Base-by-base conservation (phyloP, 2,113 vertebrate species). In the Podocnemis expansa region DNA sequence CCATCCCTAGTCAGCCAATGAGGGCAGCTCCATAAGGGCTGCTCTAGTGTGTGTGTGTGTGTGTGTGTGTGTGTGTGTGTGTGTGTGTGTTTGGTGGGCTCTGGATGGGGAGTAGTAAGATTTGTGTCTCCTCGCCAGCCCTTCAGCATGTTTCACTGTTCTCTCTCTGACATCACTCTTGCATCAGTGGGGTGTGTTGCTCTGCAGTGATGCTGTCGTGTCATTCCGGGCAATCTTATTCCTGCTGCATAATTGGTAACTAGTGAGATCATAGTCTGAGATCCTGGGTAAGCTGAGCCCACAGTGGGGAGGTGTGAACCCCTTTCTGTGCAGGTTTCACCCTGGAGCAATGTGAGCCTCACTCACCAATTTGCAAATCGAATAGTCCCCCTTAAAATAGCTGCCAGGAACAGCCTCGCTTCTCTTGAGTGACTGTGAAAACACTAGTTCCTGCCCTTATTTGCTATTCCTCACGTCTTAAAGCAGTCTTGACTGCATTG, bases 141-240 rank as follows among this genome's bases (percentile, higher is more conserved):
- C 52, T 67, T 90, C 43, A 9, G 54, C 34, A 2, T 21, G 24
- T 52, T 81, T 45, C 12, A n/a, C 38, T 3, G 29, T 8, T 19
- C 76, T 78, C 38, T 85, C 47, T 45, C 67, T 54, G 87, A 89
- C 67, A 63, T 89, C 87, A 80, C 25, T 17, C 38, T 52, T 81
- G 60, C n/a, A 76, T 38, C 21, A 70, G 60, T 55, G 29, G 80
- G 52, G 51, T 73, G 87, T 56, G 56, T 43, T 21, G 58, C 87
- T 93, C 91, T 49, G 93, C 91, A 85, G 87, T 4, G 89, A 14
- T 47, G 87, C 56, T 80, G 83, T 89, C 78, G 45, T 87, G 56
- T 93, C 95, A 91, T 89, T 76, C 82, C 25, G 38, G 11, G 84
- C 58, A 4, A 3, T 2, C 41, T 76, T 75, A 11, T 55, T 76